Base-by-base conservation (phyloP, 2,888 invertebrate genomes). In the Pammene aurita region DNA sequence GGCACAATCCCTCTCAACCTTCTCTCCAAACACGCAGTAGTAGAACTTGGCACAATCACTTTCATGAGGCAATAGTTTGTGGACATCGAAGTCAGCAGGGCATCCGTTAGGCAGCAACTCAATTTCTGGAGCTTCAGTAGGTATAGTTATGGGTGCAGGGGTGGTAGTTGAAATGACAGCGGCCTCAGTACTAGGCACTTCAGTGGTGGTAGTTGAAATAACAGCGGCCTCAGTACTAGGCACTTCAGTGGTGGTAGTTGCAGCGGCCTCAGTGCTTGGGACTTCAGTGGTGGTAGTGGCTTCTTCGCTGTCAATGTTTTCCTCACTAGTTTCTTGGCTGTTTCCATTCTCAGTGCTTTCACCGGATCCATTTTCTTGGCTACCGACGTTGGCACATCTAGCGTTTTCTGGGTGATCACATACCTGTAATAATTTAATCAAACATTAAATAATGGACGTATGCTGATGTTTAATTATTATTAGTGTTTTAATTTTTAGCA, bases 11-110 rank as follows among this genome's bases (percentile, higher is more conserved):
- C 75, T 78, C 10, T 77, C 75, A 1, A 83, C 71, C 64, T 74
- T 77, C 0, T 74, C 70, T 2, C 86, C 85, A 66, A 79, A 72
- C 4, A 73, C 76, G 63, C 88, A 88, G 5, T 78, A 76, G 71
- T 85, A 87, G 72, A 72, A 88, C 44, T 74, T 77, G 0, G 71
- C 66, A 63, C 89, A 89, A 38, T 88, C 81, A 0, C 71, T 73
- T 44, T 83, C 84, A 63, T 88, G 86, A 0, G 86, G 83, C 9
- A 87, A 63, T 14, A 85, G 71, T 41, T 73, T 71, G 44, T 84
- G 82, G 0, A 82, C 68, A 7, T 72, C 70, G 46, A 79, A 80
- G 46, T 87, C 77, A 0, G 77, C 73, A 0, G 88, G 87, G 50
- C 89, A 89, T 0, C 84, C 84, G 65, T 84, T 84, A 0, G 82